Evolutionary conservation across 2,797 vertebrate species (phyloP), one percentile per base, ranked within the genome.

Genomic region (Lutjanus argentimaculatus): DNA sequence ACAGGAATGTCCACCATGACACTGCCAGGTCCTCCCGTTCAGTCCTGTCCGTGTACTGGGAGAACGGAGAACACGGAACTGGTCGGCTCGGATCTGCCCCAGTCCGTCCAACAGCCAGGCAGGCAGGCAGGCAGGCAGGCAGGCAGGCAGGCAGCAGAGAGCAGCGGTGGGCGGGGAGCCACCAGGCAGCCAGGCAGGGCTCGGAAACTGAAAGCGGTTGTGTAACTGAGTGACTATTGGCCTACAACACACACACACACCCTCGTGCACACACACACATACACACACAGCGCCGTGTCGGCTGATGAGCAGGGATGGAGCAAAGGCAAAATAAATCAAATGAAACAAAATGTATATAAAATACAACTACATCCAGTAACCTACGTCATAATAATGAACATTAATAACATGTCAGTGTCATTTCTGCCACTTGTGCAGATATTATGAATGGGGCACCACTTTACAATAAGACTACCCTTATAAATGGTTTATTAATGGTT

Each of bases 161-260:
- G 83, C 69, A 52, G 73, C 73, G 78, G 83, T 85, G 83, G 79
- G 83, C 75, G 79, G 79, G 75, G 79, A 82, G 72, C 56, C 75
- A 69, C 67, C 67, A 71, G 40, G 43, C 55, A 49, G 58, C 36
- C 75, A 72, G 67, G 62, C 84, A 76, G 75, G 81, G 87, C 89
- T 85, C 79, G 74, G 59, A 90, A 89, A 91, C 86, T 88, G 87
- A 91, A 92, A 91, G 91, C 84, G 85, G 70, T 91, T 93, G 89
- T 91, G 84, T 89, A 91, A 92, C 85, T 83, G 69, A 80, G 75
- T 73, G 89, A 88, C 88, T 89, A 77, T 84, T 90, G 90, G 91
- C 84, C 88, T 83, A 67, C 66, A 68, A 85, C 73, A 75, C 83
- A 57, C 83, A 64, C 77, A 67, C 42, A 45, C 71, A 43, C 73